Conservation (phyloP, 2,113 vertebrate genomes). For the Nicator chloris region DNA sequence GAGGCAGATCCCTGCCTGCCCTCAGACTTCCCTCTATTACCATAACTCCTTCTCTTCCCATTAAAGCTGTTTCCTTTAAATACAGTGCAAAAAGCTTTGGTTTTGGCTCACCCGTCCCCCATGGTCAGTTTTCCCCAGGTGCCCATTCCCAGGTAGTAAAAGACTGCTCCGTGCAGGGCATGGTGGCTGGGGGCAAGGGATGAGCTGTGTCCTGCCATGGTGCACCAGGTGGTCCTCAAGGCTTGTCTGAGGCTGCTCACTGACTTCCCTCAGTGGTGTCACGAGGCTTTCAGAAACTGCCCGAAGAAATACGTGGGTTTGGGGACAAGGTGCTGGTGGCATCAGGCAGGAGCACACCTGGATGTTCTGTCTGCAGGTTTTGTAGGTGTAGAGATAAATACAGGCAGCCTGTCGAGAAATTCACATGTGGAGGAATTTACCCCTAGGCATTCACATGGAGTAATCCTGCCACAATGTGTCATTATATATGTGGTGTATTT, state of each 20-base stretch:
- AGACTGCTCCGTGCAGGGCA: neutral
- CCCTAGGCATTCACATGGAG: neutral
- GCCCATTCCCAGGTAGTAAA: fast-evolving
- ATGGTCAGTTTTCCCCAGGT: neutral
- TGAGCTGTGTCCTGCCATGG: neutral
- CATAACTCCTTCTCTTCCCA: neutral
- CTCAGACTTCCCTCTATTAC: neutral
- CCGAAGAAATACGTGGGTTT: neutral
- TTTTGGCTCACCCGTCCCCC: neutral
- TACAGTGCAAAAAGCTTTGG: neutral
- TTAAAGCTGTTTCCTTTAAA: neutral
- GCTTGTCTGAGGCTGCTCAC: neutral
- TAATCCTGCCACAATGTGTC: neutral
- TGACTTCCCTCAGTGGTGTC: neutral
- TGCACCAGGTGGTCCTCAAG: neutral
- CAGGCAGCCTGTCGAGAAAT: neutral
- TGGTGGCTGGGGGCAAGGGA: fast-evolving
- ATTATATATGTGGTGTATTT: neutral
- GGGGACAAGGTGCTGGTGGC: neutral
- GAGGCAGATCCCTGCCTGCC: neutral
- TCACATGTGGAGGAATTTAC: neutral
- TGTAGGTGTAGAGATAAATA: neutral
- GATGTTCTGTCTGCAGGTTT: neutral
- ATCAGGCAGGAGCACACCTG: neutral
- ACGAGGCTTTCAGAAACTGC: neutral